Conservation (phyloP, 2,797 vertebrate species). For the Phaenicophaeus curvirostris region DNA sequence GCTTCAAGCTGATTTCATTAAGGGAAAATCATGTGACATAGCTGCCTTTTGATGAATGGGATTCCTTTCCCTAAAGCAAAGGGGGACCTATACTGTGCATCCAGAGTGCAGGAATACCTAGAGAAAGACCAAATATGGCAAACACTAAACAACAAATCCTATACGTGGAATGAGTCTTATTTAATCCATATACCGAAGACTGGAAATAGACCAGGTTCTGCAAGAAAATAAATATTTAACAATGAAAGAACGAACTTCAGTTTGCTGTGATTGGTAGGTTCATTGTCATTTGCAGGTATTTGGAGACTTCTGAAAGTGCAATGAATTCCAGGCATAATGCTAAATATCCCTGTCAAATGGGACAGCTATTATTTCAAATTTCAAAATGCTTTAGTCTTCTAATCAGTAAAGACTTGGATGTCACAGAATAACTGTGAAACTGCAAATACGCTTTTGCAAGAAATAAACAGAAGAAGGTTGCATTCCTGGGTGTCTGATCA, state of each 20-base stretch:
- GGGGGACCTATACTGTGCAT: neutral
- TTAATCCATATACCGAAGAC: neutral
- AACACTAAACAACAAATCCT: neutral
- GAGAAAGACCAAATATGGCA: neutral
- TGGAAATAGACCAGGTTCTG: neutral
- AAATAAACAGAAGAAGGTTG: neutral
- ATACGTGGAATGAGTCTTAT: neutral
- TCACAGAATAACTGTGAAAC: neutral
- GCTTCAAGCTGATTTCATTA: neutral
- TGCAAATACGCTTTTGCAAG: neutral
- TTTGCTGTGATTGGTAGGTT: neutral
- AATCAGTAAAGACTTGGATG: neutral
- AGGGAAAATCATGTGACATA: neutral
- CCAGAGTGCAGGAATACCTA: neutral
- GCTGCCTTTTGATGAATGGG: neutral
- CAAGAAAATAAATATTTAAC: neutral
- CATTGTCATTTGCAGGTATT: neutral
- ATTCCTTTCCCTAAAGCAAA: neutral
- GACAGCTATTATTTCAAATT: neutral
- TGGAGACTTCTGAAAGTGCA: neutral
- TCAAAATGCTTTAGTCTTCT: neutral
- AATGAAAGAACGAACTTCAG: neutral
- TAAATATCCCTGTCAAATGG: neutral
- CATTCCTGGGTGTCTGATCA: neutral
- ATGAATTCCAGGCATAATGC: neutral